phyloP scores from a whole-genome alignment of 2,888 invertebrate species.

The Diarsia brunnea region DNA sequence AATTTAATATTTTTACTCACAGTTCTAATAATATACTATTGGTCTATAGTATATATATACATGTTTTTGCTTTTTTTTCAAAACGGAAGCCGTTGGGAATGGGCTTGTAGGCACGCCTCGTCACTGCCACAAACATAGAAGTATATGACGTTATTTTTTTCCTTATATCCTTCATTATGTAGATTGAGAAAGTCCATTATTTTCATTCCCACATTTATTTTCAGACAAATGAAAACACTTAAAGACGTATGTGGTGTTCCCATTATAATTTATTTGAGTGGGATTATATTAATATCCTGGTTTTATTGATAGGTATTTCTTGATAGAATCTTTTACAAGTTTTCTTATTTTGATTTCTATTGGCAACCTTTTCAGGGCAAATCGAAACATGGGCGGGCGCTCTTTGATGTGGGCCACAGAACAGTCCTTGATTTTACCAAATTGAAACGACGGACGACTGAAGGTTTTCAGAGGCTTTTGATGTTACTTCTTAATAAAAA shows the following conservation, averaged over 20 bases:
- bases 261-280: constrained; percentile 1
- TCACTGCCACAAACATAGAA: not conserved
- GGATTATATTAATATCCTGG: not conserved
- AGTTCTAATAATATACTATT: no score
- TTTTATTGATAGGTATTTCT: constrained; percentile 1
- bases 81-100: no score
- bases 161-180: not conserved
- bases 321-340: constrained; percentile 4
- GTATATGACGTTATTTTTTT: not conserved
- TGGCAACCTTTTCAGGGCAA: not conserved
- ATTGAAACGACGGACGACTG: constrained; percentile 20
- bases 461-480: constrained; percentile 25
- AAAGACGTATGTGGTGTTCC: not conserved
- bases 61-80: no score
- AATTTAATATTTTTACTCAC: no score
- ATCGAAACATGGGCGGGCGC: not conserved
- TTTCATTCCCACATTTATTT: not conserved
- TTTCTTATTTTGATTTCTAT: constrained; percentile 22
- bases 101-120: no score
- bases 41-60: no score
- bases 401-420: constrained; percentile 24
- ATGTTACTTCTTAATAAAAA: constrained; percentile 15
- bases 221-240: not conserved
- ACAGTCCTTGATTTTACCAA: constrained; percentile 13
- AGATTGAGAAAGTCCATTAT: not conserved